A percentile compares a stretch with the other conserved stretches of the same genome.
Evolutionary conservation across 2,113 vertebrate genomes (phyloP).

Genomic region (Danionella cerebrum): DNA sequence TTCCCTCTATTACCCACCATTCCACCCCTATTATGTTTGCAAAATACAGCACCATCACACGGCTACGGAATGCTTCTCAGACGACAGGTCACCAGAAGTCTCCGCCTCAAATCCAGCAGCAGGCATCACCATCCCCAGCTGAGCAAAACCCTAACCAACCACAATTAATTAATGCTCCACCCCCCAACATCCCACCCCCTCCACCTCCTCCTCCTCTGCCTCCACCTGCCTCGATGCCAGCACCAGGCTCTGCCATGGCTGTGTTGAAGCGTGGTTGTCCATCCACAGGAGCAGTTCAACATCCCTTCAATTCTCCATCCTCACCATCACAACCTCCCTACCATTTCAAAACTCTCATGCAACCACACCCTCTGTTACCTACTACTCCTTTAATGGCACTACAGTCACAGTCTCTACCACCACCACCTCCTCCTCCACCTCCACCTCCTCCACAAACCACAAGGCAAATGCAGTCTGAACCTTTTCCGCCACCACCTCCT

Average conservation of each 20-base stretch:
- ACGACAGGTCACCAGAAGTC: constrained; percentile 48
- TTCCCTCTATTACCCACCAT: constrained; percentile 58
- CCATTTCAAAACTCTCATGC: constrained; percentile 40
- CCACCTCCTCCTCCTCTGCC: constrained; percentile 68
- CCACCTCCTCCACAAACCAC: not conserved
- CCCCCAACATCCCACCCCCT: constrained; percentile 67
- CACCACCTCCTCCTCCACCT: no score
- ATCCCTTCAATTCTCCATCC: constrained; percentile 58
- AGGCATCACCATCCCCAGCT: constrained; percentile 36
- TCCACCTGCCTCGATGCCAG: constrained; percentile 64
- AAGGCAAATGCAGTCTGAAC: not conserved
- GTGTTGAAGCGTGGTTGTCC: constrained; percentile 68
- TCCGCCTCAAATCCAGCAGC: constrained; percentile 40
- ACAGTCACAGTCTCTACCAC: not conserved
- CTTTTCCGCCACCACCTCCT: not conserved
- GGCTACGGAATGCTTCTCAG: constrained; percentile 71
- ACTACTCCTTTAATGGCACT: not conserved
- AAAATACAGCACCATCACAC: constrained; percentile 83
- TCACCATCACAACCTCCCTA: constrained; percentile 40
- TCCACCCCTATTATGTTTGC: constrained; percentile 69
- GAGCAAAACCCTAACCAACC: constrained; percentile 59
- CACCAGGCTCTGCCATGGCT: constrained; percentile 77
- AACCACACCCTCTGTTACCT: not conserved
- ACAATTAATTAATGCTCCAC: constrained; percentile 63
- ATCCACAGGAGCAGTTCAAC: constrained; percentile 50